Evolutionary conservation across 2,888 invertebrate genomes (phyloP), one percentile per base, ranked within the genome.

Genomic region (Acanthosepion esculentum): DNA sequence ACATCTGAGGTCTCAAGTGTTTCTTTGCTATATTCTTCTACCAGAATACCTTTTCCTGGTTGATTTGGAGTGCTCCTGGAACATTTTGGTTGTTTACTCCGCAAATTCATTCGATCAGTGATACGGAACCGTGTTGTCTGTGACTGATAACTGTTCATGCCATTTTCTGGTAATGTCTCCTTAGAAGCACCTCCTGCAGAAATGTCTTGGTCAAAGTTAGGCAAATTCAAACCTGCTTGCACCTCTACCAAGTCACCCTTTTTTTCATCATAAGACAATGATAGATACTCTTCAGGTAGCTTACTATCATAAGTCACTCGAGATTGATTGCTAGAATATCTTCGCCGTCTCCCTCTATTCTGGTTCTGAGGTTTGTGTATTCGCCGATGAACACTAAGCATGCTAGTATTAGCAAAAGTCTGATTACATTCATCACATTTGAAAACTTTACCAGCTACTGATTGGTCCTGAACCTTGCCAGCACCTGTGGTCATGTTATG

Each of bases 371-470:
- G 64, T 50, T 92, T 92, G 92, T 92, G 92, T 29, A 50, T 92
- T 48, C 92, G 48, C 26, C 92, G 92, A 48, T 92, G 92, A 50
- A 92, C 50, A 26, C 92, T 50, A 48, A 92, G 92, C 48, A 92
- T 48, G 18, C 33, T 48, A 29, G 29, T 48, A 92, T 48, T 48
- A 48, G 92, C 50, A 29, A 92, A 92, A 48, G 92, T 92, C 50
- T 92, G 92, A 29, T 92, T 48, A 92, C 92, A 92, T 48, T 92
- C 92, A 12, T 29, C 50, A 50, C 92, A 92, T 50, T 48, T 92
- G 92, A 48, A 92, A 92, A 92, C 48, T 50, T 50, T 48, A 20
- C 92, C 92, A 92, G 48, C 8, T 23, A 33, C 48, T 29, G 48
- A 50, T 92, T 48, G 23, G 48, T 23, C 50, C 64, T 64, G 64